Evolutionary conservation across 2,888 invertebrate genomes (phyloP), one percentile per base, ranked within the genome.

Genomic region (Heterodera filipjevi): DNA sequence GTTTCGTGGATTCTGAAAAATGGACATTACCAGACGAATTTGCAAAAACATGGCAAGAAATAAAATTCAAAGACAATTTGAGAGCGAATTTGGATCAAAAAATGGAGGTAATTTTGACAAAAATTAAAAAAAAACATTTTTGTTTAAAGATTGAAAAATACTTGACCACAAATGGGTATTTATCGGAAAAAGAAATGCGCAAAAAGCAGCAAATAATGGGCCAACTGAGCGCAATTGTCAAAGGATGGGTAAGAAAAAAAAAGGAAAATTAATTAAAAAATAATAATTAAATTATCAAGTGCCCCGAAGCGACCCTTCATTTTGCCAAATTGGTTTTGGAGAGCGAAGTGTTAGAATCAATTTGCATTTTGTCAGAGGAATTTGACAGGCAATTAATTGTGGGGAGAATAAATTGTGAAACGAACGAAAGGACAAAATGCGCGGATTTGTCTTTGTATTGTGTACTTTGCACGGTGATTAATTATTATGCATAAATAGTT

Each of bases 31-130:
- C 59, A 27, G 27, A 59, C 27, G 59, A 59, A 59, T 59, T 59
- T 59, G 59, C 59, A 59, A n/a, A 59, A 59, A 59, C 8, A 27
- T 59, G 59, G 59, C 59, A 59, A 59, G 59, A 59, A 59, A 59
- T 59, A 27, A 59, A 59, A 27, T 59, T 59, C 27, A 27, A 10
- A 6, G 59, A 59, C 6, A 59, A 59, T 12, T 59, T 27, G 22
- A 59, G 27, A 6, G 8, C 2, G 27, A 59, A 59, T 27, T 59
- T 12, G 59, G 27, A 59, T 0, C 59, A 59, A 59, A 27, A 8
- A 6, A 59, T 27, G 8, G 22, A 27, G 27, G 59, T 59, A 59
- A 59, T 27, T 27, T 0, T 27, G 8, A 59, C 5, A 5, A 27
- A 3, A 6, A 59, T 1, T 59, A 59, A 59, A n/a, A 10, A 59